A percentile compares a stretch with the other conserved stretches of the same genome.
These are phyloP conservation scores for Pantherophis guttatus DNA, from an alignment of 2,113 vertebrate genomes.

Conservation along the genomic window DNA sequence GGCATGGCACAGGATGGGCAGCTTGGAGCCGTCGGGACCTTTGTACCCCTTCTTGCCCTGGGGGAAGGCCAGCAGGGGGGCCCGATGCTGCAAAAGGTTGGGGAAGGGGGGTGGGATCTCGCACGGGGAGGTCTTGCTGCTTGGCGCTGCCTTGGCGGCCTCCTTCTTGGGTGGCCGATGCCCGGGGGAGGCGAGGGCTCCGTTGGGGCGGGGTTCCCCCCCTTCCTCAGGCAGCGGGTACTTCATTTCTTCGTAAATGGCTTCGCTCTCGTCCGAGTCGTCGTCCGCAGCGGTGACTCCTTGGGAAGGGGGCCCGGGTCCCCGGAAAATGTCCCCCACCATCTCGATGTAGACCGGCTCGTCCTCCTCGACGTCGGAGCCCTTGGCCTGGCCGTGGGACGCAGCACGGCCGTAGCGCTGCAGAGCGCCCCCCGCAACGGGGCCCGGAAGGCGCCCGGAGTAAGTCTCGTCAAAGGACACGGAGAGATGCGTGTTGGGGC, in stretches of 20 bases:
- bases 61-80: constrained; percentile 85
- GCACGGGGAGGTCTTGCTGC: constrained; percentile 69
- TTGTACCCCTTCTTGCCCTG: constrained; percentile 62
- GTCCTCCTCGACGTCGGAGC: constrained; percentile 71
- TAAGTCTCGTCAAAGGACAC: constrained; percentile 70
- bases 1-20: constrained; percentile 68
- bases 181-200: neutral
- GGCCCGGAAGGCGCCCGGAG: constrained; percentile 37
- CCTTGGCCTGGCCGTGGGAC: constrained; percentile 66
- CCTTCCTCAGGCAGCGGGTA: constrained; percentile 78
- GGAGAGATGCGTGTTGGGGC: constrained; percentile 87
- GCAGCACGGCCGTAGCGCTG: constrained; percentile 61
- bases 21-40: constrained; percentile 61
- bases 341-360: constrained; percentile 93
- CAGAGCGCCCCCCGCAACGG: constrained; percentile 58
- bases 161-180: constrained; percentile 38
- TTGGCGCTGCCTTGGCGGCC: constrained; percentile 57
- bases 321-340: constrained; percentile 86
- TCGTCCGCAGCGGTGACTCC: constrained; percentile 40
- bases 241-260: constrained; percentile 94
- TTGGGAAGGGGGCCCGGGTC: constrained; percentile 36
- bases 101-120: constrained; percentile 91
- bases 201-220: constrained; percentile 34
- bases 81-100: constrained; percentile 87
- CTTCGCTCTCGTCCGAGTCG: constrained; percentile 89